Base-by-base conservation (phyloP, 2,113 vertebrate genomes). In the Xenopus laevis region DNA sequence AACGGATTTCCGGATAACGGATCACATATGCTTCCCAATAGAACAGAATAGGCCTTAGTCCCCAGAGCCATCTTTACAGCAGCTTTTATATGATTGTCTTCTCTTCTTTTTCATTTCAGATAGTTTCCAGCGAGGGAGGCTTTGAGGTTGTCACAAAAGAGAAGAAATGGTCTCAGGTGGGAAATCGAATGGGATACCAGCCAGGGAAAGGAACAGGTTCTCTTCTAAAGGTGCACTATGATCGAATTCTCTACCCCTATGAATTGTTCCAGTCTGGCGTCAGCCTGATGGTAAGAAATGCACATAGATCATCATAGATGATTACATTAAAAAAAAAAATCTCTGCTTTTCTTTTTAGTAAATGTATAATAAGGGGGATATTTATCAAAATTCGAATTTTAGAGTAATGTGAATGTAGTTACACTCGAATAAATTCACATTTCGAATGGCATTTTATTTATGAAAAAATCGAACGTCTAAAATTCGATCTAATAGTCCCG, bases 191-290 rank as follows among this genome's bases (percentile, higher is more conserved):
- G 89, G 95, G 95, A 66, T 98, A 95, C 81, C 91, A 96, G n/a
- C 83, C 92, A 0, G 96, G 95, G 68, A 98, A 94, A 85, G 93
- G 94, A 80, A 93, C 89, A 0, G 95, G 96, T 0, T 95, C 97
- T 0, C 82, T 98, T 67, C 86, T 98, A 46, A 97, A 97, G 76
- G 93, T 94, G 23, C 97, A 98, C 79, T 98, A 97, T 64, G 95
- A 98, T 80, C 88, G 93, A 77, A 95, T 99, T 82, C 91, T 99
- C 6, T 98, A 98, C 82, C 97, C 97, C 0, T 99, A 99, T 2
- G 97, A 99, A 68, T 93, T 99, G 77, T 99, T 98, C 85, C 96
- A 98, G 71, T 95, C 95, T n/a, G 96, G 97, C 61, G 95, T 96
- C 79, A 93, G 95, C 60, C 91, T 98, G 45, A 96, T 94, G 80